Conservation (phyloP, 1,140 invertebrate genomes). For the Neodiprion fabricii region DNA sequence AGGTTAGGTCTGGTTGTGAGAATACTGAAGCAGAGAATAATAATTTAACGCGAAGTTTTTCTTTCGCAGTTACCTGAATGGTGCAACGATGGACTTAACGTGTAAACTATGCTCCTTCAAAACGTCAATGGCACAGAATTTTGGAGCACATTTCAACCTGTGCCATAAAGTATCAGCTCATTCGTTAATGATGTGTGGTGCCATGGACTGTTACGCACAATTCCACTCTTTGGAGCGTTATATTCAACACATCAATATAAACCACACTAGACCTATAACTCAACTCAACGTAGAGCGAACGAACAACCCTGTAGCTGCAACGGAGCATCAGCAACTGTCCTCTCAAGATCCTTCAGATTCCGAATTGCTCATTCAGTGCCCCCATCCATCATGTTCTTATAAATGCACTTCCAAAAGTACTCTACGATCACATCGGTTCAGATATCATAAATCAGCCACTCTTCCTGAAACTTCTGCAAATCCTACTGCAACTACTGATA, state of each 20-base stretch:
- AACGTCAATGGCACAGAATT: neutral
- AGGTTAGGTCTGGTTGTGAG: neutral
- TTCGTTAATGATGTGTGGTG: neutral
- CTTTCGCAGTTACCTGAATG: neutral
- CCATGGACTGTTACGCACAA: neutral
- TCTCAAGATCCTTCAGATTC: neutral
- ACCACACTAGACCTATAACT: neutral
- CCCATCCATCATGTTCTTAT: neutral
- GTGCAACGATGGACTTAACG: neutral
- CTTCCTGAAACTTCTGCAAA: no score
- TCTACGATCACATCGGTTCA: neutral
- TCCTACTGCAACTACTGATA: neutral
- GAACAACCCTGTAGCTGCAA: neutral
- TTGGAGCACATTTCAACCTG: neutral
- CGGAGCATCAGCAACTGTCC: neutral
- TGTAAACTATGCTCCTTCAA: neutral
- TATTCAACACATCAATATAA: neutral
- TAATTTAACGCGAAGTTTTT: neutral
- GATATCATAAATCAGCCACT: neutral
- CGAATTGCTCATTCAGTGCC: neutral
- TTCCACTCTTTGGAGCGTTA: neutral
- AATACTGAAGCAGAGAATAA: neutral
- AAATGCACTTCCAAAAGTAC: neutral
- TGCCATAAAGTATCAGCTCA: slow-evolving; percentile 1
- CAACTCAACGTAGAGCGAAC: neutral